Evolutionary conservation across 30 jellyfish, hydroid and myxozoan species (phyloP), one percentile per base, ranked within the genome.

Genomic region (Chrysaora quinquecirrha): DNA sequence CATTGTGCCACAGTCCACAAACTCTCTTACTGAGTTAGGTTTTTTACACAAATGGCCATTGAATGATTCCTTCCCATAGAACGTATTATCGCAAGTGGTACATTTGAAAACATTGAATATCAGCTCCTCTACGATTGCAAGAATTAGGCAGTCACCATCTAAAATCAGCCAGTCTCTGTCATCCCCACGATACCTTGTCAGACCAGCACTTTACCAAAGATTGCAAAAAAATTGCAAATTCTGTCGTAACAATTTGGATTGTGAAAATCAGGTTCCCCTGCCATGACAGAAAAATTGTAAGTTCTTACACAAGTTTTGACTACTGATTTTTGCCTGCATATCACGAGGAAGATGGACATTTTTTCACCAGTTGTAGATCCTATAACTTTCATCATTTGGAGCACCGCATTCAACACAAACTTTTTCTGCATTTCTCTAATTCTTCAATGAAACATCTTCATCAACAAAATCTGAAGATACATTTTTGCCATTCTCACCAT

Each of bases 1-100:
- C 83, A 29, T 3, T 24, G 34, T 71, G 83, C 76, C 30, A 31
- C 11, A 34, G 24, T 24, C 83, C 83, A 28, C 83, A 38, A 30
- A 71, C 24, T 71, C 30, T 14, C 47, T 3, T 29, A 14, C 83
- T 3, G 24, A 24, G 0, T 9, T 20, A 14, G 77, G 0, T 35
- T 21, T 0, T 43, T 46, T 3, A 48, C n/a, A n/a, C n/a, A n/a
- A n/a, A n/a, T n/a, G n/a, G n/a, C n/a, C n/a, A n/a, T n/a, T n/a
- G n/a, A n/a, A 46, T 16, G 0, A 34, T 48, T 73, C 80, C 0
- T 43, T 0, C 0, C 60, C 0, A 0, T 34, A 34, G 0, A 16
- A 20, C 0, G 76, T 0, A 0, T 0, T n/a, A 0, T 28, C n/a
- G 34, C 83, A 71, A 1, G 32, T 48, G 0, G 46, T 21, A 48